Evolutionary conservation across 2,113 vertebrate genomes (phyloP), one percentile per base, ranked within the genome.

Genomic region (Sebastes schlegelii): DNA sequence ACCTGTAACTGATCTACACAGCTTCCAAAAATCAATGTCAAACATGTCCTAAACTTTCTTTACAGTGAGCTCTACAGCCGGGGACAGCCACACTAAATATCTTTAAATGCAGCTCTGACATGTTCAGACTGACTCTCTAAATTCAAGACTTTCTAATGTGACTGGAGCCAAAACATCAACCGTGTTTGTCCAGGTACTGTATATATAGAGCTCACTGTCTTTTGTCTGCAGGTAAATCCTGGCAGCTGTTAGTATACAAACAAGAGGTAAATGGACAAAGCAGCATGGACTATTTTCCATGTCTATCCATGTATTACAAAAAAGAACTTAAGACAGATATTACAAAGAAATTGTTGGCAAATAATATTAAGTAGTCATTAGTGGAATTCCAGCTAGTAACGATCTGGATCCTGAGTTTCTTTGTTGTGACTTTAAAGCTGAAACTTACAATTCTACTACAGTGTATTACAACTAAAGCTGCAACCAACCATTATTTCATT

Each of bases 361-460:
- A 70, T 55, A 71, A 79, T 3, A 83, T 63, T 17, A 79, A 80
- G 84, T 83, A 82, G 67, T 79, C 61, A 68, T 82, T 8, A 70
- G 46, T 77, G 1, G 19, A 71, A 54, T 49, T 78, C 16, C 46
- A 73, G 73, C 42, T 7, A 8, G 54, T 49, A 66, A 75, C 43
- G n/a, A 61, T 19, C 46, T 54, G 11, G 34, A 85, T 89, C 86
- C 89, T 88, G 89, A 93, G 87, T 75, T 85, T 6, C 2, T 73
- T 82, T 54, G 66, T 67, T 55, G 40, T 46, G 43, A 76, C 75
- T 45, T 76, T 55, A 48, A 40, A 77, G 74, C 40, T 13, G 3
- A 80, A 84, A 63, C 12, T 42, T 60, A 58, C 2, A 51, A 46
- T 52, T 55, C 13, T 67, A 42, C 49, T 79, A 55, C 40, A 75